phyloP scores from a whole-genome alignment of 2,888 invertebrate species.

The Tiliacea citrago region DNA sequence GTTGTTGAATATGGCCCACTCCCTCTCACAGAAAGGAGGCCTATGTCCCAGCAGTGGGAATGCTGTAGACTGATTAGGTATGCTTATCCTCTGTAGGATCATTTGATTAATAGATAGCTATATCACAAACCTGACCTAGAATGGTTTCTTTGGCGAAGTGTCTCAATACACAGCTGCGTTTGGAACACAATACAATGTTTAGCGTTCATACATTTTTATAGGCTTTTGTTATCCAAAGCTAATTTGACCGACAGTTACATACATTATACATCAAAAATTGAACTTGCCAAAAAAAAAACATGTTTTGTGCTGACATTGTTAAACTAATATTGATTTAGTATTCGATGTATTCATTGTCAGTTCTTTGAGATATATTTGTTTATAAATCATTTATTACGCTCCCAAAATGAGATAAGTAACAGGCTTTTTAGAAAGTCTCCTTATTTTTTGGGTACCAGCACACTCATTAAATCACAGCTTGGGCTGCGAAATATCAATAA shows the following conservation, averaged over 20 bases:
- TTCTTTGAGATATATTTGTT: neutral
- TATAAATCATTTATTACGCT: neutral
- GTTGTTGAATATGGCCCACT: neutral
- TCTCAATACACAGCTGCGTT: neutral
- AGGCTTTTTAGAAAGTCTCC: neutral
- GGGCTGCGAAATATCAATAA: neutral
- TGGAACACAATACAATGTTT: conserved; percentile 15
- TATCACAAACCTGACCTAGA: neutral
- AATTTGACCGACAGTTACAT: neutral
- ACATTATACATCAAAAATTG: conserved; percentile 6
- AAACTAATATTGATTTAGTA: neutral
- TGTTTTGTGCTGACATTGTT: neutral
- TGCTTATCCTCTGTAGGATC: neutral
- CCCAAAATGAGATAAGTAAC: neutral
- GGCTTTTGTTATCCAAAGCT: conserved; percentile 9
- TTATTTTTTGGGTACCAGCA: neutral
- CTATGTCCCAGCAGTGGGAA: neutral
- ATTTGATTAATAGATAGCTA: neutral
- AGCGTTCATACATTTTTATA: conserved; percentile 11
- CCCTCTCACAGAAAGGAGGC: neutral
- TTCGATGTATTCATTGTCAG: neutral
- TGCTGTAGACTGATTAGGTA: neutral
- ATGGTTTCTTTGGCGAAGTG: neutral
- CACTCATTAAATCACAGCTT: neutral
- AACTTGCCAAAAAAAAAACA: conserved; percentile 21